phyloP scores from a whole-genome alignment of 2,113 vertebrate species.

The Xiphophorus couchianus region DNA sequence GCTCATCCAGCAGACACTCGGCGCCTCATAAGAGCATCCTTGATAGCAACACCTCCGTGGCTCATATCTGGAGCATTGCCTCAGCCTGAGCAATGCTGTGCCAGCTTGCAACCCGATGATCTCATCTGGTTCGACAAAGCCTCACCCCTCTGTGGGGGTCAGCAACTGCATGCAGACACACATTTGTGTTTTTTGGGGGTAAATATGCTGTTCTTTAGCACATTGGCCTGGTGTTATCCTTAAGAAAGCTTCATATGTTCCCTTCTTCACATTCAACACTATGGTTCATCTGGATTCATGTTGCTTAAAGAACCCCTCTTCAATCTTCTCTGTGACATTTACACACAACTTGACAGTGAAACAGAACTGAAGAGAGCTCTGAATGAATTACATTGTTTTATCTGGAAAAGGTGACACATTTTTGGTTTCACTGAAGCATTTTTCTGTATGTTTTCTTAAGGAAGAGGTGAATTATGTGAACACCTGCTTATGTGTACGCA shows the following conservation, averaged over 20 bases:
- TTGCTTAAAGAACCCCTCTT: conserved; percentile 17
- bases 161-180: conserved; percentile 7
- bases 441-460: conserved; percentile 14
- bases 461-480: conserved; percentile 6
- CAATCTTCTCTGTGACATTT: not conserved
- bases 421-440: conserved; percentile 14
- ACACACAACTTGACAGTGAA: conserved; percentile 16
- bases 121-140: conserved; percentile 48
- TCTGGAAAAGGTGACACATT: conserved; percentile 1
- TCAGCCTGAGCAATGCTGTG: conserved; percentile 49
- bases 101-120: conserved; percentile 55
- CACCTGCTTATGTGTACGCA: not conserved
- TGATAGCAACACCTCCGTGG: conserved; percentile 65
- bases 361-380: conserved; percentile 7
- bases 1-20: conserved; percentile 49
- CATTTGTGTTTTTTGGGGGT: not conserved
- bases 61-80: conserved; percentile 62
- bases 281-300: conserved; percentile 3
- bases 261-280: conserved; percentile 8
- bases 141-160: conserved; percentile 7
- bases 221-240: conserved; percentile 41
- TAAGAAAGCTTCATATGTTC: conserved; percentile 42
- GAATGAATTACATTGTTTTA: conserved; percentile 27
- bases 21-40: conserved; percentile 58
- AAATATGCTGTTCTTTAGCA: conserved; percentile 3